A percentile compares a stretch with the other conserved stretches of the same genome.
phyloP scores from a whole-genome alignment of 37 sponge, comb jelly and placozoan species.

The Crambe crambe region DNA sequence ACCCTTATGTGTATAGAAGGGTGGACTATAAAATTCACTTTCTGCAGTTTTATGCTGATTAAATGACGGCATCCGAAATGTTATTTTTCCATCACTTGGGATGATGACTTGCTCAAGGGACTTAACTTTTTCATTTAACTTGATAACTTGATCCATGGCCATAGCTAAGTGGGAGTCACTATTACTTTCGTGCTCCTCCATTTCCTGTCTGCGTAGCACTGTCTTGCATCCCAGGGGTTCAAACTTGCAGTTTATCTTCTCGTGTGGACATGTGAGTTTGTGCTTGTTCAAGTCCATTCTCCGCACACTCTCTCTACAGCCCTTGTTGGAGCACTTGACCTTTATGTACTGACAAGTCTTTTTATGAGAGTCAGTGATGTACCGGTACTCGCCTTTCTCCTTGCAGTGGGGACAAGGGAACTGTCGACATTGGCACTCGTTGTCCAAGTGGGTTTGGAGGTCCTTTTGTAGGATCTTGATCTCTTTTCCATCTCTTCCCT shows the following conservation, averaged over 20 bases:
- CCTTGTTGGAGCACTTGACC: conserved; percentile 20
- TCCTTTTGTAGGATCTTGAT: conserved; percentile 5
- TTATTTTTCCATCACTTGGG: not conserved
- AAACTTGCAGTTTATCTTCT: conserved; percentile 26
- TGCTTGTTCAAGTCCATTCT: conserved; percentile 12
- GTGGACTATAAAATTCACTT: conserved; percentile 5
- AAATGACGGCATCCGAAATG: conserved; percentile 3
- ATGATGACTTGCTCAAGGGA: not conserved
- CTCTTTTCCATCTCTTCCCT: not conserved
- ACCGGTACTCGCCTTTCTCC: conserved; percentile 16
- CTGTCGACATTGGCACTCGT: conserved; percentile 20
- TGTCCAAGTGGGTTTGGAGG: not conserved
- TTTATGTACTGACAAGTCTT: conserved; percentile 11
- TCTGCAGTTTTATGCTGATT: not conserved
- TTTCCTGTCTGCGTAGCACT: not conserved
- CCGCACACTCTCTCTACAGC: not conserved
- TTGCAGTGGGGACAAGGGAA: conserved; percentile 37
- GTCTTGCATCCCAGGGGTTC: conserved; percentile 20
- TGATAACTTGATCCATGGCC: not conserved
- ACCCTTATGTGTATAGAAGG: conserved; percentile 19
- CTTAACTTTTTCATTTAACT: not conserved
- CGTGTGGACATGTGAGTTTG: not conserved
- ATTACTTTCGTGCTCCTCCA: conserved; percentile 13
- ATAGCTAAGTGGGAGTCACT: not conserved
- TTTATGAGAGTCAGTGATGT: conserved; percentile 19